Evolutionary conservation across 1,140 invertebrate species (phyloP).

Genomic region (Drosophila pectinifera): DNA sequence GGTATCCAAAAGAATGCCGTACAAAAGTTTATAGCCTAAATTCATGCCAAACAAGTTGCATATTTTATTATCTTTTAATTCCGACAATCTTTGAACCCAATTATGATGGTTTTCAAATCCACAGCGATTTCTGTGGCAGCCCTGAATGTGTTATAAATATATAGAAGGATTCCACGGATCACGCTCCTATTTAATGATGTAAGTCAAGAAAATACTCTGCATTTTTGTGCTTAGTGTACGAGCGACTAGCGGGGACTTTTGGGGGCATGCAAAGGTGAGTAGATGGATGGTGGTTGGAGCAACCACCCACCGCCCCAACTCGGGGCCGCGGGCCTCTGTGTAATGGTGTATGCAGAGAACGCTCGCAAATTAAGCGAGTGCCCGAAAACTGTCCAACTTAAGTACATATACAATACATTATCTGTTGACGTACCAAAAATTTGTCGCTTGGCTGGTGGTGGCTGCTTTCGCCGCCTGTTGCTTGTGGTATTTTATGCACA

Average conservation of each 20-base stretch:
- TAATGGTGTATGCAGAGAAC: slow-evolving; percentile 21
- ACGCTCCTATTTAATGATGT: too few species aligned
- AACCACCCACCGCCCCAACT: background rate
- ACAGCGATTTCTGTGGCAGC: background rate
- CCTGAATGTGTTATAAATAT: background rate
- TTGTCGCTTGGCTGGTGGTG: slow-evolving; percentile 51
- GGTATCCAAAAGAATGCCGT: background rate
- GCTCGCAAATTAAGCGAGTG: slow-evolving; percentile 42
- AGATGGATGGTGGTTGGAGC: slow-evolving; percentile 16
- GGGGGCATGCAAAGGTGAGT: slow-evolving; percentile 8
- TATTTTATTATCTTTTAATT: background rate
- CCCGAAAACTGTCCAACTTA: slow-evolving; percentile 35
- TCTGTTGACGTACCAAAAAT: slow-evolving; percentile 76
- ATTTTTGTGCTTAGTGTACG: background rate
- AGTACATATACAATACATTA: slow-evolving; percentile 70
- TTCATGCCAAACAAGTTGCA: too few species aligned
- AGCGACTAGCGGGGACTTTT: background rate
- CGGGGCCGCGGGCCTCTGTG: slow-evolving; percentile 8
- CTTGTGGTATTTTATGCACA: slow-evolving; percentile 44
- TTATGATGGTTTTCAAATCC: too few species aligned
- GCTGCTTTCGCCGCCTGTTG: slow-evolving; percentile 47
- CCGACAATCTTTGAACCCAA: too few species aligned
- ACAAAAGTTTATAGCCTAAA: too few species aligned
- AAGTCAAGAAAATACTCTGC: background rate
- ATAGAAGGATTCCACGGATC: too few species aligned